phyloP scores from a whole-genome alignment of 2,797 vertebrate genomes.

The Notoglanidium macrostoma region DNA sequence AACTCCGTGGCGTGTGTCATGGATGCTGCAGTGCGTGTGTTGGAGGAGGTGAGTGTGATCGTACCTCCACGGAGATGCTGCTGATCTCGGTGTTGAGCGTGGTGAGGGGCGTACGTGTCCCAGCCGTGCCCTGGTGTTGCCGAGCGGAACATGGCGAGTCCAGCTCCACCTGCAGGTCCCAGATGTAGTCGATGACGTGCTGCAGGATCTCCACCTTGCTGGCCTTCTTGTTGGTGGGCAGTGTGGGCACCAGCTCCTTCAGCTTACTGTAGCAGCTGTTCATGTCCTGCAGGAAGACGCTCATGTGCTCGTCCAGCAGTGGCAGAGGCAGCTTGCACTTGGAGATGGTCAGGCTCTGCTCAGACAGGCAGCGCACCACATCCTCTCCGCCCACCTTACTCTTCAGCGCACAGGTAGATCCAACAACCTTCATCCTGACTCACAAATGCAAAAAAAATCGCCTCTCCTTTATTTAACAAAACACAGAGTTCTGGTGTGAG shows the following conservation, averaged over 20 bases:
- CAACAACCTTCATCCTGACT: conserved; percentile 78
- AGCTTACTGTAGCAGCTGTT: conserved; percentile 93
- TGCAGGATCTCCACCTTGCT: conserved; percentile 92
- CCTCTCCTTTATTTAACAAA: background rate
- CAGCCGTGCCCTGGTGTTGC: conserved; percentile 58
- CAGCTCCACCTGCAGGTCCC: conserved; percentile 91
- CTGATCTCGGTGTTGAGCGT: conserved; percentile 83
- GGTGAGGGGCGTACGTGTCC: conserved; percentile 77
- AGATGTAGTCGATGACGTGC: conserved; percentile 97
- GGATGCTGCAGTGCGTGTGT: background rate
- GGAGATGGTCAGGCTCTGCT: conserved; percentile 79
- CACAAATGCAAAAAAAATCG: background rate
- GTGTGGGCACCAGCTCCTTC: conserved; percentile 90
- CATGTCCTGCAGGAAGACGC: conserved; percentile 81
- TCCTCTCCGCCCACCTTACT: conserved; percentile 80
- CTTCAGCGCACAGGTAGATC: conserved; percentile 81
- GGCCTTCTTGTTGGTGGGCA: conserved; percentile 88
- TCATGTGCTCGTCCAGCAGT: conserved; percentile 82
- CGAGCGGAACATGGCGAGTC: conserved; percentile 77
- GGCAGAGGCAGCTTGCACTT: conserved; percentile 83
- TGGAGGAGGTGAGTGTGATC: conserved; percentile 37
- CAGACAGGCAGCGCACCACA: conserved; percentile 78
- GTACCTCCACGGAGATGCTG: conserved; percentile 84
- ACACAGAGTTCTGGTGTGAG: background rate
- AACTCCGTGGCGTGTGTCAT: background rate